A percentile compares a stretch with the other conserved stretches of the same genome.
phyloP scores from a whole-genome alignment of 1,140 invertebrate species.

The Pseudomyrmex gracilis region DNA sequence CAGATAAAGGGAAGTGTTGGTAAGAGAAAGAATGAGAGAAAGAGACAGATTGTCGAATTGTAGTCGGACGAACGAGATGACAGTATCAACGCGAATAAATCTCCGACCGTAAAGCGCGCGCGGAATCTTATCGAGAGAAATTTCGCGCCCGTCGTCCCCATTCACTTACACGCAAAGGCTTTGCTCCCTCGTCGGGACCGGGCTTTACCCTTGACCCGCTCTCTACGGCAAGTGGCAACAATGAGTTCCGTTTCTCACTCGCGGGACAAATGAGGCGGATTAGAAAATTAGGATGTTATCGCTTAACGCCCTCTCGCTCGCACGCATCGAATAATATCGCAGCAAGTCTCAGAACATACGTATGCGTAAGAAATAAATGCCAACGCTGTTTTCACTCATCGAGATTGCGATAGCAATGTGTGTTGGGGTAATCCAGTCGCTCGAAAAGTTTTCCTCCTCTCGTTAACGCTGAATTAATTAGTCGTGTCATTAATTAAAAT shows the following conservation, averaged over 20 bases:
- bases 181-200: background rate
- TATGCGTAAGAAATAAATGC: no score
- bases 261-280: conserved; percentile 70
- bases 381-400: no score
- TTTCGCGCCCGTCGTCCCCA: conserved; percentile 27
- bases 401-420: no score
- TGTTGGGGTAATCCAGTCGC: no score
- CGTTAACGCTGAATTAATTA: no score
- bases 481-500: no score
- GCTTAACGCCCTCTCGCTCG: conserved; percentile 56
- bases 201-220: conserved; percentile 69
- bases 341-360: conserved; percentile 16
- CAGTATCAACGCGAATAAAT: conserved; percentile 50
- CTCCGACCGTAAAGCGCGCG: conserved; percentile 11
- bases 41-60: conserved; percentile 10
- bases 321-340: conserved; percentile 37
- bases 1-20: conserved; percentile 13
- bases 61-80: conserved; percentile 30
- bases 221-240: conserved; percentile 59
- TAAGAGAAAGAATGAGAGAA: background rate
- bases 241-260: conserved; percentile 67
- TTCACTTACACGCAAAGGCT: conserved; percentile 27
- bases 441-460: no score
- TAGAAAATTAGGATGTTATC: conserved; percentile 71
- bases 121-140: conserved; percentile 52